A percentile compares a stretch with the other conserved stretches of the same genome.
phyloP scores from a whole-genome alignment of 2,888 invertebrate genomes.

The Flabesymbios commensalis region DNA sequence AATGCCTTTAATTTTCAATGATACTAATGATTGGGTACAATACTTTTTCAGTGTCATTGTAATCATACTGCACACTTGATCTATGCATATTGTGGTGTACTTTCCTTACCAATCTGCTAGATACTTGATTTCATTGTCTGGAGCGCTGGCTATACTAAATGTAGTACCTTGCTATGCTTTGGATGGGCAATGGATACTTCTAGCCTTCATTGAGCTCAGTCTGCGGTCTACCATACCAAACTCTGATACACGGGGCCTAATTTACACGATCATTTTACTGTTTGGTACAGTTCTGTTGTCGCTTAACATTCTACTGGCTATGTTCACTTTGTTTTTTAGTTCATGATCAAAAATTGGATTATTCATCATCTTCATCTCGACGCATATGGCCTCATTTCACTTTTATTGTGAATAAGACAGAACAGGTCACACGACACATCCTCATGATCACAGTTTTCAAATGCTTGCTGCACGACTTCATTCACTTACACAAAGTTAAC shows the following conservation, averaged over 20 bases:
- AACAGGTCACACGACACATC: no score
- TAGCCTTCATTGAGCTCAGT: constrained; percentile 61
- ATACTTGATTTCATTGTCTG: constrained; percentile 75
- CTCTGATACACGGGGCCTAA: constrained; percentile 64
- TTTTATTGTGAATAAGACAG: no score
- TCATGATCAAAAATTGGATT: no score
- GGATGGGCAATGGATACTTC: constrained; percentile 88
- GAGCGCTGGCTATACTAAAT: constrained; percentile 88
- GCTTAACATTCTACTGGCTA: constrained; percentile 69
- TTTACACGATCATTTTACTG: constrained; percentile 73
- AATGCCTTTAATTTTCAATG: no score
- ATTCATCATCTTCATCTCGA: no score
- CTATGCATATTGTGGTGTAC: background rate
- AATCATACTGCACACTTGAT: no score
- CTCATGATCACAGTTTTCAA: no score
- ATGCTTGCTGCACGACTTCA: no score
- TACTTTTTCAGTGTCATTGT: no score
- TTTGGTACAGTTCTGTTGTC: constrained; percentile 74
- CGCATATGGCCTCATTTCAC: no score
- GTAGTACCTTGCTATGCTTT: constrained; percentile 89
- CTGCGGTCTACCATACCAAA: constrained; percentile 48
- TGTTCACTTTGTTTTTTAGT: constrained; percentile 53
- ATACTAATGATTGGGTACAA: no score
- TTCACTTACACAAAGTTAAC: no score
- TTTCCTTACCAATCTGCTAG: constrained; percentile 34